Conservation (phyloP, 2,888 invertebrate species). For the Heliconius aoede region DNA sequence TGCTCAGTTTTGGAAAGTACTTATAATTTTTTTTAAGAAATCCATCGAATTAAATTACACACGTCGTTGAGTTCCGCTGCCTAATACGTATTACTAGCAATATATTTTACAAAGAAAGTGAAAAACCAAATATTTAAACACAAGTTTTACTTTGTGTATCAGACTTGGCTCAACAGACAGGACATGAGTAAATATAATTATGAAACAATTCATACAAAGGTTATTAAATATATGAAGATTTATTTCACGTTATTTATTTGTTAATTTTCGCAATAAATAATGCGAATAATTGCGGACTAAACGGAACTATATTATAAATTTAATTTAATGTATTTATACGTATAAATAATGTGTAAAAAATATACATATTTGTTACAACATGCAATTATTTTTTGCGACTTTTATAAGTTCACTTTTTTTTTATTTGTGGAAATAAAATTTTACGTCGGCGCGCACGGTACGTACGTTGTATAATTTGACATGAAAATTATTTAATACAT, state of each 20-base stretch:
- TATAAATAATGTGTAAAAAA: no score
- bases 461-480: no score
- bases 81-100: neutral
- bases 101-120: neutral
- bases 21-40: no score
- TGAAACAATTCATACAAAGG: neutral
- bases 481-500: no score
- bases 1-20: no score
- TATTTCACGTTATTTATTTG: constrained; percentile 4
- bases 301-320: constrained; percentile 3
- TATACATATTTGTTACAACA: neutral
- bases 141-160: neutral
- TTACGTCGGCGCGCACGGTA: neutral
- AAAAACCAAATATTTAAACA: neutral
- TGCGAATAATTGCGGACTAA: neutral
- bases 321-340: neutral
- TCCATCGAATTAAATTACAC: no score
- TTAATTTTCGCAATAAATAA: neutral
- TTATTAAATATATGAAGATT: constrained; percentile 1
- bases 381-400: neutral
- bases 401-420: neutral
- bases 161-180: neutral
- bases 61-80: no score
- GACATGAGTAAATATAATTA: neutral
- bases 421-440: neutral